Evolutionary conservation across 2,113 vertebrate species (phyloP).

Genomic region (Silurus asotus): DNA sequence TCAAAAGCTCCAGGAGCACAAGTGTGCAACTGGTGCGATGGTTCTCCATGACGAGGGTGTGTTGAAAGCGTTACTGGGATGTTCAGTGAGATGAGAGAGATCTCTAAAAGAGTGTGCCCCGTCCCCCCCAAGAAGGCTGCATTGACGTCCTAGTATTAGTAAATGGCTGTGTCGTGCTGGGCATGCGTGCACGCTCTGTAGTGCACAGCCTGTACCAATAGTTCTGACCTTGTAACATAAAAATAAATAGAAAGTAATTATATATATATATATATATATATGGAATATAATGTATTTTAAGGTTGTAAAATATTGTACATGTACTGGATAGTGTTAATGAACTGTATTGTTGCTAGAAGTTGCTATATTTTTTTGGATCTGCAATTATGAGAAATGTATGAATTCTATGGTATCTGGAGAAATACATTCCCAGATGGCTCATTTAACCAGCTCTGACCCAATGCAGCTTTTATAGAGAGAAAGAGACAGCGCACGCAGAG

Average conservation of each 20-base stretch:
- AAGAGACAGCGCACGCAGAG: neutral
- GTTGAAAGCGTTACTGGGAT: neutral
- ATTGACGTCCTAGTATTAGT: neutral
- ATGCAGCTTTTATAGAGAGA: conserved; percentile 34
- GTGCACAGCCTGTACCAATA: conserved; percentile 42
- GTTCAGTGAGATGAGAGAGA: neutral
- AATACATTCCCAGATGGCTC: conserved; percentile 8
- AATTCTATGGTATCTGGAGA: conserved; percentile 20
- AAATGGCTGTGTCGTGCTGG: neutral
- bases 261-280: neutral
- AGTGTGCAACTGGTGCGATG: neutral
- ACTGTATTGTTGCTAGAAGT: conserved; percentile 48
- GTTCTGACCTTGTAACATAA: conserved; percentile 39
- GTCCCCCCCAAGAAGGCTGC: neutral
- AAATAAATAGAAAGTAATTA: neutral
- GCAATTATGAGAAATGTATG: neutral
- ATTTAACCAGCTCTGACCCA: conserved; percentile 44
- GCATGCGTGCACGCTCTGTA: conserved; percentile 35
- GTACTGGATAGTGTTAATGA: conserved; percentile 44
- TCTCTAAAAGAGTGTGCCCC: neutral
- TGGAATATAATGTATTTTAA: conserved; percentile 46
- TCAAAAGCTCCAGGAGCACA: neutral
- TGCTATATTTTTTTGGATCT: conserved; percentile 49
- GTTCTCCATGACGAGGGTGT: neutral
- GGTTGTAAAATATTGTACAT: conserved; percentile 54